phyloP scores from a whole-genome alignment of 2,888 invertebrate species.

The Arenicola marina region DNA sequence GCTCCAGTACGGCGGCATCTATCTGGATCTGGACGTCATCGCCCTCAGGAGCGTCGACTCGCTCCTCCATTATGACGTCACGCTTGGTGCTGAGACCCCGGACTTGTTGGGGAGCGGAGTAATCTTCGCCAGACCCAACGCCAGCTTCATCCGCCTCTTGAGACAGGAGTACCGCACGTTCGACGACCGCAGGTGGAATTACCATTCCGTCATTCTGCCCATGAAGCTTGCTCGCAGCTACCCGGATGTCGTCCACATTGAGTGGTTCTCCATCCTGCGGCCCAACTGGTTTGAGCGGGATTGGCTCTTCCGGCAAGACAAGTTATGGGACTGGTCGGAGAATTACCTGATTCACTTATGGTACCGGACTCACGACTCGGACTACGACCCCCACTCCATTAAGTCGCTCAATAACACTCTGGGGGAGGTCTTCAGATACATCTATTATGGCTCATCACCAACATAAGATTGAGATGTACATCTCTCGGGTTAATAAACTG shows the following conservation, averaged over 20 bases:
- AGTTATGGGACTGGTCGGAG: slow-evolving; percentile 33
- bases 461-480: no score
- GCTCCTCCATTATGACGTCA: slow-evolving; percentile 39
- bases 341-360: slow-evolving; percentile 34
- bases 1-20: slow-evolving; percentile 48
- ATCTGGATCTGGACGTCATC: slow-evolving; percentile 51
- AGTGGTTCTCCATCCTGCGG: slow-evolving; percentile 29
- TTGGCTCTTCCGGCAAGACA: slow-evolving; percentile 24
- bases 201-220: slow-evolving; percentile 27
- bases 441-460: slow-evolving; percentile 34
- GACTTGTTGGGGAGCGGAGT: slow-evolving; percentile 41
- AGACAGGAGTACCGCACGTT: slow-evolving; percentile 36
- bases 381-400: slow-evolving; percentile 26
- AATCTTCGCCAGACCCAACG: slow-evolving; percentile 39
- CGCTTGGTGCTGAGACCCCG: slow-evolving; percentile 46
- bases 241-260: slow-evolving; percentile 28
- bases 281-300: slow-evolving; percentile 33
- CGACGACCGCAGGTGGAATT: slow-evolving; percentile 26
- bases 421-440: slow-evolving; percentile 32
- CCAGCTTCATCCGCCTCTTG: slow-evolving; percentile 45
- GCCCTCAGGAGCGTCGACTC: slow-evolving; percentile 40
- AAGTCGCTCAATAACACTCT: slow-evolving; percentile 29
- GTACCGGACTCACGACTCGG: slow-evolving; percentile 24
- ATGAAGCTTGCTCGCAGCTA: slow-evolving; percentile 25
- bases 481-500: no score